Percentiles rank a stretch among this genome's conserved stretches.
These are phyloP conservation scores for Halictus quadricinctus DNA, from an alignment of 2,888 invertebrate genomes.

Conservation along the genomic window DNA sequence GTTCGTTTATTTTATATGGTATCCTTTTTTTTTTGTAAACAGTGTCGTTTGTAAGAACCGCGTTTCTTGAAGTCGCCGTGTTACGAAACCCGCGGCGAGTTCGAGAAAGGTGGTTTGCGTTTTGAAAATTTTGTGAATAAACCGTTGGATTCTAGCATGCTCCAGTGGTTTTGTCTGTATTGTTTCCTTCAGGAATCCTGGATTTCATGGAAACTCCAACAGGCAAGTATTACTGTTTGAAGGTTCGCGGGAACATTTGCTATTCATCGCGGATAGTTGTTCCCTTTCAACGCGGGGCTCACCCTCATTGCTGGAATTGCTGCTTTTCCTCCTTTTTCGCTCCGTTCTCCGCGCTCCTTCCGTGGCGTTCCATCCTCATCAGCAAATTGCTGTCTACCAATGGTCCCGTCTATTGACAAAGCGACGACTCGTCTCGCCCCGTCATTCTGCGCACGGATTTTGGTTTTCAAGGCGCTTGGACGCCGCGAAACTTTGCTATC, in stretches of 20 bases:
- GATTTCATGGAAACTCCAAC: not conserved
- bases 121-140: constrained; percentile 29
- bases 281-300: constrained; percentile 31
- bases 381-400: constrained; percentile 51
- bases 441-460: not conserved
- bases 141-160: not conserved
- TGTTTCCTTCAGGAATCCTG: not conserved
- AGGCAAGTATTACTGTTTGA: constrained; percentile 2
- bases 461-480: not conserved
- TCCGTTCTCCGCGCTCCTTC: constrained; percentile 22
- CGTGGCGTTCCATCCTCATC: constrained; percentile 43
- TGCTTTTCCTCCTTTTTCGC: constrained; percentile 41
- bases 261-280: constrained; percentile 17
- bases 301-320: constrained; percentile 30
- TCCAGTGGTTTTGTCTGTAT: not conserved
- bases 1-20: not conserved
- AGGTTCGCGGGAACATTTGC: constrained; percentile 6
- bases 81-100: not conserved
- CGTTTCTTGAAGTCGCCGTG: not conserved
- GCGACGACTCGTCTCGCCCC: not conserved
- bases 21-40: not conserved
- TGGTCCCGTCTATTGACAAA: constrained; percentile 12
- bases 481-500: not conserved
- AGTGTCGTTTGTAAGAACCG: not conserved
- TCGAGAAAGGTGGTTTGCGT: not conserved